Conservation (phyloP, 2,113 vertebrate genomes). For the Smithornis capensis region DNA sequence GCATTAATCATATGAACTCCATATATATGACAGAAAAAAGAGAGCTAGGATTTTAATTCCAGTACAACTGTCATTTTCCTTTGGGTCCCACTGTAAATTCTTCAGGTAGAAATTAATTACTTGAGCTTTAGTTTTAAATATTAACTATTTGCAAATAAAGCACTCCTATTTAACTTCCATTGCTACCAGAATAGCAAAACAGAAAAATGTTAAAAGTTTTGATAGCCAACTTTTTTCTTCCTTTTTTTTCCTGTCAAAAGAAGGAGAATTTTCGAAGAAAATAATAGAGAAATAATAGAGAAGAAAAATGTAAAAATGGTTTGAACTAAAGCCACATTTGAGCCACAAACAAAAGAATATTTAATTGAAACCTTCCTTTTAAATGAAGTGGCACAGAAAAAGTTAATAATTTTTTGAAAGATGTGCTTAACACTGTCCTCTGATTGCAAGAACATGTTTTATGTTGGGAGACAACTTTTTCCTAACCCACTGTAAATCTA, state of each 20-base stretch:
- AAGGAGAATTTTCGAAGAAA: background rate
- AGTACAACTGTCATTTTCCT: background rate
- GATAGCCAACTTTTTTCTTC: background rate
- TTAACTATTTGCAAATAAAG: background rate
- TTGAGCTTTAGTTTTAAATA: background rate
- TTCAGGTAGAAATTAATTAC: background rate
- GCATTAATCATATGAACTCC: background rate
- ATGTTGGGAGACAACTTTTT: background rate
- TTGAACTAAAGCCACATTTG: background rate
- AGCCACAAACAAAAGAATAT: background rate
- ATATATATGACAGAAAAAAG: background rate
- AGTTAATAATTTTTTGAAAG: background rate
- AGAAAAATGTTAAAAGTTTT: background rate
- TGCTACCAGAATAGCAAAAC: background rate
- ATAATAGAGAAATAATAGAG: no score
- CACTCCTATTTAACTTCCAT: background rate
- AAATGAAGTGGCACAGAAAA: background rate
- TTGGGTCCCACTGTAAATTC: background rate
- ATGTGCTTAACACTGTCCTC: background rate
- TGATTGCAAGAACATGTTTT: background rate
- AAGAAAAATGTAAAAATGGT: background rate
- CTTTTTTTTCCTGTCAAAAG: fast-evolving
- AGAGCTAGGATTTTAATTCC: background rate
- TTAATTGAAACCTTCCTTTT: background rate
- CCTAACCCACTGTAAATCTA: background rate